Evolutionary conservation across 2,113 vertebrate genomes (phyloP).

Genomic region (Sinocyclocheilus anophthalmus): DNA sequence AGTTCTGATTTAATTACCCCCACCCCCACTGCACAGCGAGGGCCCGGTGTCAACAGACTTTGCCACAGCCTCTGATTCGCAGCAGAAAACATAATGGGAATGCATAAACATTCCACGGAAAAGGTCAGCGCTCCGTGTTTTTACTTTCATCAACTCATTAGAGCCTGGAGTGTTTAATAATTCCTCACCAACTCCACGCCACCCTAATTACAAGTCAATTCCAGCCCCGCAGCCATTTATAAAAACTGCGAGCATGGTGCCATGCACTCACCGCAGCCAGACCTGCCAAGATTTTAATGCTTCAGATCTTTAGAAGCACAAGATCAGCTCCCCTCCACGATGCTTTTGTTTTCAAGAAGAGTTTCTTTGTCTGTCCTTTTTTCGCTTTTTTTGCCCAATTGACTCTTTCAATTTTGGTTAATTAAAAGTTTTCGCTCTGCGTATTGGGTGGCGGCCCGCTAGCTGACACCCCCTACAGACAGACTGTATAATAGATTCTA

Average conservation of each 20-base stretch:
- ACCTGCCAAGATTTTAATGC: not conserved
- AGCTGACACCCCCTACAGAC: slow-evolving; percentile 23
- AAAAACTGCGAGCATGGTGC: slow-evolving; percentile 16
- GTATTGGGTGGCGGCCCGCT: slow-evolving; percentile 11
- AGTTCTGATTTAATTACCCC: slow-evolving; percentile 60
- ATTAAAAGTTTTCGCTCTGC: slow-evolving; percentile 41
- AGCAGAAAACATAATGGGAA: slow-evolving; percentile 52
- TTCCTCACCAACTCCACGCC: slow-evolving; percentile 36
- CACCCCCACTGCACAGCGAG: slow-evolving; percentile 9
- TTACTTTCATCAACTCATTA: slow-evolving; percentile 61
- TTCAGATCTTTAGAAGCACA: slow-evolving; percentile 27
- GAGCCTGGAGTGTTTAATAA: slow-evolving; percentile 53
- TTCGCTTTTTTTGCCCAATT: not conserved
- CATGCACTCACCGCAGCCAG: slow-evolving; percentile 25
- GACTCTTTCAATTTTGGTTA: slow-evolving; percentile 30
- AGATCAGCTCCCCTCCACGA: not conserved
- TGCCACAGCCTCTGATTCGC: slow-evolving; percentile 27
- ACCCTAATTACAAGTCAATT: slow-evolving; percentile 54
- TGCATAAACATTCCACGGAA: slow-evolving; percentile 51
- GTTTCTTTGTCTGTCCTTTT: not conserved
- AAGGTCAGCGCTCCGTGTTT: slow-evolving; percentile 56
- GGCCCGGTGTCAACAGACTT: slow-evolving; percentile 36
- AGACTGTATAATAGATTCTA: slow-evolving; percentile 42
- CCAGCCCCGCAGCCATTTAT: slow-evolving; percentile 47
- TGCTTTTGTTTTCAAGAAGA: slow-evolving; percentile 6